Base-by-base conservation (phyloP, 2,113 vertebrate species). In the Ramphastos sulfuratus region DNA sequence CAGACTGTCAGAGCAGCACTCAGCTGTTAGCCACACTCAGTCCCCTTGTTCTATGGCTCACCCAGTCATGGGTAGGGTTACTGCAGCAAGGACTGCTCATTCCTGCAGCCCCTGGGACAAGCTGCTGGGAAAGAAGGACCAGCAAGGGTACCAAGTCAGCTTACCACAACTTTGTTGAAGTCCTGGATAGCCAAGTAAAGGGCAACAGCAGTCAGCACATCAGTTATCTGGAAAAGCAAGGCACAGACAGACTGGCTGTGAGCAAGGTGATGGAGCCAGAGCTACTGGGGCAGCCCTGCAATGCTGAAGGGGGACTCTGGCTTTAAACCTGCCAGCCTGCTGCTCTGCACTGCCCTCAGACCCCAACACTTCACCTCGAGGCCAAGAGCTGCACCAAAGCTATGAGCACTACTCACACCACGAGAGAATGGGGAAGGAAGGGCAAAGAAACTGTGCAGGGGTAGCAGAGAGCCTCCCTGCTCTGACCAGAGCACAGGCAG, bases 141-240 rank as follows among this genome's bases (percentile, higher is more conserved):
- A 65, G 73, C 17, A 72, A 44, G 44, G 44, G 13, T 46, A 11
- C 15, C 44, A 81, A 90, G 35, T 83, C 71, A 86, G 76, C 98
- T 99, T 96, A 99, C 99, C 98, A 98, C 98, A 98, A 98, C 98
- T 96, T 99, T 99, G 97, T 99, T 99, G 98, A 99, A 99, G 91
- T 98, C 98, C 84, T 98, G 98, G 63, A 99, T 97, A n/a, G 98
- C 98, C 95, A 99, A 94, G 97, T 99, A 99, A 6, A 99, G 98
- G 69, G 99, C 98, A 91, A 99, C 93, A 31, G 99, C 99, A 74
- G 99, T 99, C 80, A 99, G 98, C 59, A 97, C 97, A 94, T 99
- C 99, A 37, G 98, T 98, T 83, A 99, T 85, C 99, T 99, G 50
- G 23, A 92, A 70, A 89, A 83, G 30, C 28, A 97, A 94, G 18